These are phyloP conservation scores for Xiphorhynchus erythropygius DNA, from an alignment of 2,797 vertebrate species.

Conservation along the genomic window DNA sequence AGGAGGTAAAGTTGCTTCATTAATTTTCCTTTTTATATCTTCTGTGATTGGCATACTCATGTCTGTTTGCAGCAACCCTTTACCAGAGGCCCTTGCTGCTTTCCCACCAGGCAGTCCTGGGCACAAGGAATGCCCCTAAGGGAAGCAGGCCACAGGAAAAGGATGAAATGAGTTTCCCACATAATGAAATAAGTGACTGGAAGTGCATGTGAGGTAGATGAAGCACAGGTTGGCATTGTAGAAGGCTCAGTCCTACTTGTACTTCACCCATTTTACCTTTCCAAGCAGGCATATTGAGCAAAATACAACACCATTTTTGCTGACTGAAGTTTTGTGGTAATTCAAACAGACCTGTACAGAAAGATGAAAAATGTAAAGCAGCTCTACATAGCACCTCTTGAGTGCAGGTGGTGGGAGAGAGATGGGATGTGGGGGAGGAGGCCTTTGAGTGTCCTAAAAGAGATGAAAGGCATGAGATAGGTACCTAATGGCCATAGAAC, in stretches of 20 bases:
- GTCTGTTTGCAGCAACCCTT: background rate
- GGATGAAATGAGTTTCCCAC: background rate
- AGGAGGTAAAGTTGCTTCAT: background rate
- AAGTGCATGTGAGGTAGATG: background rate
- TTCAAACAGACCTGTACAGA: background rate
- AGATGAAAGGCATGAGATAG: background rate
- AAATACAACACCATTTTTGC: background rate
- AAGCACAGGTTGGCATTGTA: background rate
- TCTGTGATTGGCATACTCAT: background rate
- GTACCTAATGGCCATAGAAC: background rate
- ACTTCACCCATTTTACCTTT: background rate
- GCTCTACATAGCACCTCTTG: background rate
- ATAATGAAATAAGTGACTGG: background rate
- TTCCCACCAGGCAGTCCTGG: background rate
- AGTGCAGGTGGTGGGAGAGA: background rate
- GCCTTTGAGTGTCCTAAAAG: background rate
- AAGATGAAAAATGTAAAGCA: background rate
- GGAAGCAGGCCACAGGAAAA: background rate
- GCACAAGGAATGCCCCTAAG: background rate
- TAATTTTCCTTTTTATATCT: background rate
- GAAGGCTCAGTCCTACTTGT: background rate
- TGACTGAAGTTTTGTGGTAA: background rate
- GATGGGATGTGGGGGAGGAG: background rate
- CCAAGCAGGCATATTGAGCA: background rate
- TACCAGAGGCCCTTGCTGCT: background rate